These are phyloP conservation scores for Napeogenes sylphis DNA, from an alignment of 2,888 invertebrate species.

Conservation along the genomic window DNA sequence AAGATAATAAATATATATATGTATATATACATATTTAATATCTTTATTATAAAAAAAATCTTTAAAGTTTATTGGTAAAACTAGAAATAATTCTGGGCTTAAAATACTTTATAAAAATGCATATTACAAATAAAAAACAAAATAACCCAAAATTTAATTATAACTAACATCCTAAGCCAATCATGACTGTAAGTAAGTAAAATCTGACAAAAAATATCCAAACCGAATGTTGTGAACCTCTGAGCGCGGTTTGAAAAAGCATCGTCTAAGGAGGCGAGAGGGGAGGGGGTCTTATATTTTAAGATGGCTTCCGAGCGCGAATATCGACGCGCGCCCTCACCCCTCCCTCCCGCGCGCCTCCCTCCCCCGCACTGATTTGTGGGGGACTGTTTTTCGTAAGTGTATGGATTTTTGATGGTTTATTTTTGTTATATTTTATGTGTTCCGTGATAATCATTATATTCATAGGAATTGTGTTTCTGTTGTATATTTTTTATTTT, in stretches of 20 bases:
- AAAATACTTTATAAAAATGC: no score
- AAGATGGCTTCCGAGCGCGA: conserved; percentile 75
- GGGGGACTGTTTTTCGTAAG: conserved; percentile 17
- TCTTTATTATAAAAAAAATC: no score
- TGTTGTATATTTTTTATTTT: conserved; percentile 3
- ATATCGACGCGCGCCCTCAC: conserved; percentile 63
- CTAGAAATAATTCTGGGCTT: no score
- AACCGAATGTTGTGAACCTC: conserved; percentile 52
- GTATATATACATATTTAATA: no score
- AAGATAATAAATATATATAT: no score
- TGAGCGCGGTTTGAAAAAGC: conserved; percentile 63
- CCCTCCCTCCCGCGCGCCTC: conserved; percentile 40
- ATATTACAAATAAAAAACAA: no score
- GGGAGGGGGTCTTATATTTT: conserved; percentile 66
- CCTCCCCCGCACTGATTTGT: conserved; percentile 38
- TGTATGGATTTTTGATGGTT: conserved; percentile 5
- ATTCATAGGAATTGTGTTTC: neutral
- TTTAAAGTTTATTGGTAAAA: no score
- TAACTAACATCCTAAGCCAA: no score
- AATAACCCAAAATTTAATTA: no score
- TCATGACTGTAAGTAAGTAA: neutral
- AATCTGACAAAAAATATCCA: conserved; percentile 3
- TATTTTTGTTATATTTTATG: neutral
- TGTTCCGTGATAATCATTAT: neutral
- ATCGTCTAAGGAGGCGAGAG: conserved; percentile 67